Evolutionary conservation across 2,888 invertebrate genomes (phyloP).

Genomic region (Rosalia funebris): DNA sequence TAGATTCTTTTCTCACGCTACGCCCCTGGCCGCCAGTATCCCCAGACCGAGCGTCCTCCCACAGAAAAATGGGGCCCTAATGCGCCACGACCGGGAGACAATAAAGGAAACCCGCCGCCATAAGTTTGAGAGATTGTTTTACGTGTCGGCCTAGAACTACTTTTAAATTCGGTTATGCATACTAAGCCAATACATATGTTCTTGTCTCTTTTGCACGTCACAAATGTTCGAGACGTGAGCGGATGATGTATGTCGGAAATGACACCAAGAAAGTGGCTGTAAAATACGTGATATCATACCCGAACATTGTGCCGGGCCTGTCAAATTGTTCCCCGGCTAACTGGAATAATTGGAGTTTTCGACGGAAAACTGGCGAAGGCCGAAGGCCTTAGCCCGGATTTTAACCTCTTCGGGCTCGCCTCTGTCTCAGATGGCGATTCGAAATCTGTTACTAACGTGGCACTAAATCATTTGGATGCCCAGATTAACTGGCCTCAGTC

Average conservation of each 20-base stretch:
- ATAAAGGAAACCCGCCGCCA: conserved; percentile 24
- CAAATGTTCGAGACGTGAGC: conserved; percentile 36
- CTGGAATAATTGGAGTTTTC: background rate
- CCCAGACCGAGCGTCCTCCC: too few relatives aligned
- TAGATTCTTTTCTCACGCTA: too few relatives aligned
- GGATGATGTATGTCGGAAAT: conserved; percentile 30
- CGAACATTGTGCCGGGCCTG: conserved; percentile 32
- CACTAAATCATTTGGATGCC: too few relatives aligned
- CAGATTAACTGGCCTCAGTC: too few relatives aligned
- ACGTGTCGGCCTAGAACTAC: conserved; percentile 17
- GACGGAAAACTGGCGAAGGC: background rate
- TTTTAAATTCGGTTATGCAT: conserved; percentile 36
- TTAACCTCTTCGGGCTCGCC: background rate
- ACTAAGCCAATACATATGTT: conserved; percentile 27
- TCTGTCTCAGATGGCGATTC: too few relatives aligned
- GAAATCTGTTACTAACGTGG: too few relatives aligned
- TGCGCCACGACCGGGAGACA: conserved; percentile 8
- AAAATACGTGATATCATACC: conserved; percentile 40
- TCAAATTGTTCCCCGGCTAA: conserved; percentile 26
- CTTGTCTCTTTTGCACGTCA: conserved; percentile 29
- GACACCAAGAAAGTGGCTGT: conserved; percentile 39
- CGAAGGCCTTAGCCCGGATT: too few relatives aligned
- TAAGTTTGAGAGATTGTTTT: conserved; percentile 30
- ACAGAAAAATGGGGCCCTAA: background rate
- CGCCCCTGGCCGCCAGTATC: too few relatives aligned